A percentile compares a stretch with the other conserved stretches of the same genome.
Conservation (phyloP, 2,113 vertebrate genomes). For the Saccopteryx leptura region DNA sequence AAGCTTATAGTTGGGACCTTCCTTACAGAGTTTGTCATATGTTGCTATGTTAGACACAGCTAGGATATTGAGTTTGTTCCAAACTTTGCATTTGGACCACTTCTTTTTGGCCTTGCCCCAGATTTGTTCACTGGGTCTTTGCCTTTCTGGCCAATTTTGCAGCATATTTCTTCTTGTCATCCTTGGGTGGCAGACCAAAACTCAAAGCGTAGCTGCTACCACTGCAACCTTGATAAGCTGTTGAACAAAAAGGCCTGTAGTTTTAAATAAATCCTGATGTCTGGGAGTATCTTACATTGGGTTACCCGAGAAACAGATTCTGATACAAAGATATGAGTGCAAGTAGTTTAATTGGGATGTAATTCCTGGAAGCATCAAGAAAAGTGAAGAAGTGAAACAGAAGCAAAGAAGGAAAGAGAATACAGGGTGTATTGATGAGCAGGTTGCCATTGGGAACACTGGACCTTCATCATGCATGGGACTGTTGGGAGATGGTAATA, state of each 20-base stretch:
- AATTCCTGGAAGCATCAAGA: neutral
- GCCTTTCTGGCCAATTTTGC: neutral
- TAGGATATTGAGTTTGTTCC: neutral
- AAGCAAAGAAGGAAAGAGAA: slow-evolving; percentile 28
- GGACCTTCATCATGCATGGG: neutral
- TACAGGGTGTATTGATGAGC: neutral
- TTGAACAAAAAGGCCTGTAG: neutral
- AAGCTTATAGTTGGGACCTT: neutral
- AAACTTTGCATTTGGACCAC: neutral
- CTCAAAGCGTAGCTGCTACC: neutral
- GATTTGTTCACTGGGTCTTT: neutral
- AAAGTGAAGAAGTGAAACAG: neutral
- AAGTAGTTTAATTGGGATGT: neutral
- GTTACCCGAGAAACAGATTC: neutral
- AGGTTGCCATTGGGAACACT: neutral
- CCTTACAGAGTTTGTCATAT: neutral
- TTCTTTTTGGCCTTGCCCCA: neutral
- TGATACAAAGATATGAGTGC: neutral
- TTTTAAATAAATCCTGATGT: slow-evolving; percentile 31
- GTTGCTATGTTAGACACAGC: neutral
- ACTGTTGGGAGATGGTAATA: neutral
- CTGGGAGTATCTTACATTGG: neutral
- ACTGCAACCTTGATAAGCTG: neutral
- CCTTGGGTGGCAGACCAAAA: neutral
- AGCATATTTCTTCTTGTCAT: neutral